Base-by-base conservation (phyloP, 1,140 invertebrate genomes). In the Nixonia krombeini region DNA sequence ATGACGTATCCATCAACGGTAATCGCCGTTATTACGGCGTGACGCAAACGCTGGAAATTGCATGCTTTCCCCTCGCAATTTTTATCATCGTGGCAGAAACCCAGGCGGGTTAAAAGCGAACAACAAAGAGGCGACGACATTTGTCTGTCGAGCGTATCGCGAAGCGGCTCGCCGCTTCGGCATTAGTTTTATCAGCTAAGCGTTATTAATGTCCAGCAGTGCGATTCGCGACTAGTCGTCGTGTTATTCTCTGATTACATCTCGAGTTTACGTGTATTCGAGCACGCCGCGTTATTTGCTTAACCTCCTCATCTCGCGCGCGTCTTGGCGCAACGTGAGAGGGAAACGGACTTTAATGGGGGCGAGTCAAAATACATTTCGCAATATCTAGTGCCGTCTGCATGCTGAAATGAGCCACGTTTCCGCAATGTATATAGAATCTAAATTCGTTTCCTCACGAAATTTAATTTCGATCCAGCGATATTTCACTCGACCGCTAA, bases 241-340 rank as follows among this genome's bases (percentile, higher is more conserved):
- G n/a, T n/a, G n/a, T 55, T 55, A 74, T 71, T 72, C 67, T 71
- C 68, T 74, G 68, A 76, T 74, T 74, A 68, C 70, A 62, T 69
- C 62, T 55, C 9, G 28, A 37, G 74, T 74, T 74, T 76, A 76
- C 49, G 63, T 38, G 57, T 33, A 13, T n/a, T n/a, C n/a, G n/a
- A n/a, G n/a, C n/a, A n/a, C 47, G 37, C 57, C 49, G 46, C 63
- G 49, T 70, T 74, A 71, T 74, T 73, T 74, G 72, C 65, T 68
- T 66, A 64, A 57, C 47, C 51, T 42, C 59, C 58, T 62, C 68
- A 53, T 63, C 61, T 66, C 57, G 68, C 68, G 62, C 66, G 69
- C 69, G 66, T 66, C 69, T 63, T 49, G 18, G 29, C 49, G 51
- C 47, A 63, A 63, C 69, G 37, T 51, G 50, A 59, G 62, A 57